A percentile compares a stretch with the other conserved stretches of the same genome.
These are phyloP conservation scores for Condylostylus longicornis DNA, from an alignment of 1,140 invertebrate genomes.

Conservation along the genomic window DNA sequence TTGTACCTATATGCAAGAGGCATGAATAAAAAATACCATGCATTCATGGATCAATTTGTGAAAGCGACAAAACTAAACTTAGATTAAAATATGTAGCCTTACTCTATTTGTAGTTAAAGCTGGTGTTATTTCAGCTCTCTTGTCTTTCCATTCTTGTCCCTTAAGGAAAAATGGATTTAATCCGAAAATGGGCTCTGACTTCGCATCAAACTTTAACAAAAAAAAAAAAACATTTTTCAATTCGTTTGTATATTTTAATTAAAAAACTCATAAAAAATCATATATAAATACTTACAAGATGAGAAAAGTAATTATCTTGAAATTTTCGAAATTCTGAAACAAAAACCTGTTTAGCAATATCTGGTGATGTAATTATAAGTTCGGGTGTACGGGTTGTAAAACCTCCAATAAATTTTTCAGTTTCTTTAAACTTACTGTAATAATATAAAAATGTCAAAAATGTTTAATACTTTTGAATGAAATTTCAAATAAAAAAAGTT, in stretches of 20 bases:
- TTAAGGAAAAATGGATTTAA: constrained; percentile 32
- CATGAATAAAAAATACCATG: too few species aligned
- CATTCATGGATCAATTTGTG: too few species aligned
- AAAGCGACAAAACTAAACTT: neutral
- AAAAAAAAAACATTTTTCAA: constrained; percentile 4
- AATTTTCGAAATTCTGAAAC: constrained; percentile 36
- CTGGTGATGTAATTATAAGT: constrained; percentile 34
- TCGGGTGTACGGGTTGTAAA: constrained; percentile 17
- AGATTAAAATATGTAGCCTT: constrained; percentile 4
- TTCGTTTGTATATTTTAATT: constrained; percentile 12
- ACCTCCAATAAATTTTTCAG: constrained; percentile 23
- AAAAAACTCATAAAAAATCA: neutral
- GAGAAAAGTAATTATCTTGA: constrained; percentile 22
- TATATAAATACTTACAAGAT: constrained; percentile 9
- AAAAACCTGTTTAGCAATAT: constrained; percentile 35
- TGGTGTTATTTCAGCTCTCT: constrained; percentile 36
- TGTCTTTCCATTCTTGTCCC: constrained; percentile 39
- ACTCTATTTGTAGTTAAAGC: constrained; percentile 34
- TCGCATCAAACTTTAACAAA: constrained; percentile 21
- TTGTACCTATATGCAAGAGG: too few species aligned
- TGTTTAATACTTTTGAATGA: neutral
- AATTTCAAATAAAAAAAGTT: too few species aligned
- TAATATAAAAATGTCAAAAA: neutral
- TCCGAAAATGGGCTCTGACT: constrained; percentile 33
- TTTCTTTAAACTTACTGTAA: constrained; percentile 14